Evolutionary conservation across 2,888 invertebrate genomes (phyloP), one percentile per base, ranked within the genome.

Genomic region (Campopleginae sp.): DNA sequence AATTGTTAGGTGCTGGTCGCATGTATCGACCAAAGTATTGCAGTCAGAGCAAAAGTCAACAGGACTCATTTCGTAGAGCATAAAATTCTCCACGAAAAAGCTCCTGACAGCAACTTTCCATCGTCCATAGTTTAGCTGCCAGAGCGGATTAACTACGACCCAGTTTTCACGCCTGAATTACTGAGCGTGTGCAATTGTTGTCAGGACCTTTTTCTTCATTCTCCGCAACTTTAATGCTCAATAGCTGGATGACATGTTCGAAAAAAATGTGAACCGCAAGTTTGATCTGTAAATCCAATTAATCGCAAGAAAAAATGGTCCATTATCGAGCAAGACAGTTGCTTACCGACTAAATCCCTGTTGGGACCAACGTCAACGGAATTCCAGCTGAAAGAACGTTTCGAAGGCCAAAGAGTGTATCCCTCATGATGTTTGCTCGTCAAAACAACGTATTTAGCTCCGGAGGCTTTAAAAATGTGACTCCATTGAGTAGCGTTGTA

Each of bases 401-500:
- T 94, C 0, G 96, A 95, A 8, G 95, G 95, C 95, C 96, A 96
- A 82, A 95, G 91, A 2, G 95, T 95, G 88, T 94, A 96, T 2
- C 96, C 96, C 91, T 96, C 96, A 91, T 96, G 96, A 91, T 96
- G 96, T 90, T 96, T 96, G 86, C 95, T 95, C 0, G 96, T 96
- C 65, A 96, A 90, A 1, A 96, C 96, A 8, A 96, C 92, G 88
- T 96, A 96, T 96, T 96, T 97, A 66, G 98, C 99, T 70, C 99
- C 99, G 61, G 99, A 96, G 84, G 96, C 96, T 71, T 95, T 93
- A 90, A 99, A 97, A 14, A 99, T 94, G 77, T 96, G 94, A 0
- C 97, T 98, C 98, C 99, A 99, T 89, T 96, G 94, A 0, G 95
- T 94, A 0, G 99, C 96, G 92, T 98, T 95, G 91, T 97, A 99